phyloP scores from a whole-genome alignment of 37 sponge, comb jelly and placozoan species.

The Cliona cf. orientalis region DNA sequence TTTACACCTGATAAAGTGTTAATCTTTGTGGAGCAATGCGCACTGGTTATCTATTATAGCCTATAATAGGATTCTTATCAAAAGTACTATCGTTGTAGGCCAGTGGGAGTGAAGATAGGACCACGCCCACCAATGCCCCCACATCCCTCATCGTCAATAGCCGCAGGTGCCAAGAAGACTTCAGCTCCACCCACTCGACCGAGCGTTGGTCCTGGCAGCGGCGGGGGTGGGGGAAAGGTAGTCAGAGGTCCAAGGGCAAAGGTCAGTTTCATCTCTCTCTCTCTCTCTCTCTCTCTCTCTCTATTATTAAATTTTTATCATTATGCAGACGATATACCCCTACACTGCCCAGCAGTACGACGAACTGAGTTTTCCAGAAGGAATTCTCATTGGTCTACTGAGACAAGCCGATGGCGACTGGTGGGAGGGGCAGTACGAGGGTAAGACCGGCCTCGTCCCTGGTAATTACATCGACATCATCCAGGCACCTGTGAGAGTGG shows the following conservation, averaged over 20 bases:
- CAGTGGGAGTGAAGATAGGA: too few species aligned
- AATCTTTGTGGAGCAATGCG: too few species aligned
- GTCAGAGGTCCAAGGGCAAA: constrained; percentile 41
- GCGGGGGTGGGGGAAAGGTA: not conserved
- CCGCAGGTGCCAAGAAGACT: not conserved
- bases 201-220: not conserved
- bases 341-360: constrained; percentile 53
- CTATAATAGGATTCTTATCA: too few species aligned
- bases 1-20: too few species aligned
- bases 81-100: too few species aligned
- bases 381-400: constrained; percentile 5
- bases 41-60: too few species aligned
- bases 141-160: not conserved
- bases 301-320: too few species aligned
- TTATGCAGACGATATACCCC: constrained; percentile 44
- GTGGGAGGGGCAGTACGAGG: constrained; percentile 46
- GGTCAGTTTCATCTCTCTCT: too few species aligned
- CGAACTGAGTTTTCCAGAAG: constrained; percentile 61
- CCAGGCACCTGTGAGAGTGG: constrained; percentile 23
- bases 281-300: too few species aligned
- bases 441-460: constrained; percentile 63
- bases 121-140: not conserved
- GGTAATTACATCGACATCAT: constrained; percentile 66
- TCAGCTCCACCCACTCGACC: not conserved
- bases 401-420: constrained; percentile 17